phyloP scores from a whole-genome alignment of 2,888 invertebrate species.

The Drosophila testacea region DNA sequence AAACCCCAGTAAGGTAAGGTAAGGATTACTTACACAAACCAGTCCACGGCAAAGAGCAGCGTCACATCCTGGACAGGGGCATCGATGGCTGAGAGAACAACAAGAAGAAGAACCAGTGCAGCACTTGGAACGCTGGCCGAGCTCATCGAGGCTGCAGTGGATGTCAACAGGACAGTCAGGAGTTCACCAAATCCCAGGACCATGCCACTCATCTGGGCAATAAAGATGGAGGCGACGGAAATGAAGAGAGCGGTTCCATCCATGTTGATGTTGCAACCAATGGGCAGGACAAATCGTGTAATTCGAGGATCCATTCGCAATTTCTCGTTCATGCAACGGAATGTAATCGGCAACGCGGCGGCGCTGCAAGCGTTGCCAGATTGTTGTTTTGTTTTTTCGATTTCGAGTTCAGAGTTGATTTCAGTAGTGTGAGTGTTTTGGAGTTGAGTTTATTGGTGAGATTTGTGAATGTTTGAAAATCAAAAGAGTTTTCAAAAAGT shows the following conservation, averaged over 20 bases:
- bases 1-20: neutral
- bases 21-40: conserved; percentile 92
- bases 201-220: conserved; percentile 94
- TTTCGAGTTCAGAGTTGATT: conserved; percentile 12
- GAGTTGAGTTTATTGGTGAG: conserved; percentile 35
- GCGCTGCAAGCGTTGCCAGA: conserved; percentile 86
- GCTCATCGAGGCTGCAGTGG: conserved; percentile 95
- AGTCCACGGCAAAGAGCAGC: conserved; percentile 93
- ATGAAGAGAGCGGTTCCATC: conserved; percentile 96
- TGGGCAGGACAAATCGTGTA: conserved; percentile 94
- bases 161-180: conserved; percentile 93
- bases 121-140: conserved; percentile 95
- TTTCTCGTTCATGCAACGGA: conserved; percentile 94
- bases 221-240: conserved; percentile 93
- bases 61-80: conserved; percentile 93
- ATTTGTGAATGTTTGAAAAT: conserved; percentile 53
- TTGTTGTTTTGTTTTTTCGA: conserved; percentile 18
- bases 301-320: conserved; percentile 92
- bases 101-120: conserved; percentile 91
- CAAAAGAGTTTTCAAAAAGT: conserved; percentile 54
- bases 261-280: conserved; percentile 97
- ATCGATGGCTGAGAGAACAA: conserved; percentile 93
- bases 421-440: conserved; percentile 23
- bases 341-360: conserved; percentile 95
- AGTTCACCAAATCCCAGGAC: conserved; percentile 92